phyloP scores from a whole-genome alignment of 2,113 vertebrate genomes.

The Diglossa brunneiventris region DNA sequence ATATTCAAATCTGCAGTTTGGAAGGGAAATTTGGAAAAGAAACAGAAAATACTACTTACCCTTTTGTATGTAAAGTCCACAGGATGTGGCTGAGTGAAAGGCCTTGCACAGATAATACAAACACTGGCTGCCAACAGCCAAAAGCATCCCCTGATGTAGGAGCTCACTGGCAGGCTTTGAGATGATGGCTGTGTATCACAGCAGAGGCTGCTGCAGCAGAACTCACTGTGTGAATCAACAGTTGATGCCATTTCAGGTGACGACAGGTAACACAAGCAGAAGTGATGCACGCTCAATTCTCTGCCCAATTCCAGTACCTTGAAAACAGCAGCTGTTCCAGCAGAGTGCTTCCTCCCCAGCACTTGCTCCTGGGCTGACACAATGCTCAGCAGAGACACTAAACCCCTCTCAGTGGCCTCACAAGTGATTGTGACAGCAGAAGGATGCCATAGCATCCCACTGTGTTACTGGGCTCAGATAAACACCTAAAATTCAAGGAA shows the following conservation, averaged over 20 bases:
- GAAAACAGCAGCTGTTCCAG: conserved; percentile 27
- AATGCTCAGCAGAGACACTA: neutral
- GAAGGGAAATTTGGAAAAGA: neutral
- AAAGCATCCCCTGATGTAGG: neutral
- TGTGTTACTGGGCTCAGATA: neutral
- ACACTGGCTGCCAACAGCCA: neutral
- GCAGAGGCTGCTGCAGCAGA: neutral
- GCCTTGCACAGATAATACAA: neutral
- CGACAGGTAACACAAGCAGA: conserved; percentile 13
- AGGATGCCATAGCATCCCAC: neutral
- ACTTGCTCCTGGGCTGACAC: neutral
- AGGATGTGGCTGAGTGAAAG: neutral
- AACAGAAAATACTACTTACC: neutral
- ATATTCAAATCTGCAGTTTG: neutral
- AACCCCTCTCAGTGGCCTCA: neutral
- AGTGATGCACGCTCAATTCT: neutral
- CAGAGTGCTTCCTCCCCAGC: neutral
- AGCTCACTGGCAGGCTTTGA: neutral
- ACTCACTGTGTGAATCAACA: neutral
- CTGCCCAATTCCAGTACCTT: neutral
- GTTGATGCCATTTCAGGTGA: conserved; percentile 10
- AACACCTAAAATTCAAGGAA: neutral
- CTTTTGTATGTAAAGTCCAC: neutral
- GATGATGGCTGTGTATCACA: neutral
- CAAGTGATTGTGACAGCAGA: neutral